These are phyloP conservation scores for Enteromius treurensis DNA, from an alignment of 2,797 vertebrate species.

Conservation along the genomic window DNA sequence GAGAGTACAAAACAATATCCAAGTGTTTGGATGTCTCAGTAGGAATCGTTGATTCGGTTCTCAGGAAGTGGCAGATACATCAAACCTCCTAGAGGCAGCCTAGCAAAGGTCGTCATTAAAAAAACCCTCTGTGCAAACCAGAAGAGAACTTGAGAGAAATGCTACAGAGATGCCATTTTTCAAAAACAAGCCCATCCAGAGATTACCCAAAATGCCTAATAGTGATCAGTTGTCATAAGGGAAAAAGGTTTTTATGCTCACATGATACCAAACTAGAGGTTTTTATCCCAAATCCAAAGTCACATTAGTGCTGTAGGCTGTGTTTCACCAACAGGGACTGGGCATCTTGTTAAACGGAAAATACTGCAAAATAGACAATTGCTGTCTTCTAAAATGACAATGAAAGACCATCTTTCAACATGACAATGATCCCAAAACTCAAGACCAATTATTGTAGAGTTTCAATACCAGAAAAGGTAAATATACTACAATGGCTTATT, in stretches of 20 bases:
- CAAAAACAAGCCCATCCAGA: constrained; percentile 7
- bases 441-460: neutral
- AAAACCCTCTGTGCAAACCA: neutral
- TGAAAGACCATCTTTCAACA: neutral
- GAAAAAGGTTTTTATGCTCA: neutral
- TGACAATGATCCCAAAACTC: neutral
- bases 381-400: neutral
- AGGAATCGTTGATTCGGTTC: constrained; percentile 28
- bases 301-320: neutral
- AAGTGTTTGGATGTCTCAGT: constrained; percentile 35
- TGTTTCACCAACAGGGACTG: constrained; percentile 6
- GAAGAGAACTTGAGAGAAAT: constrained; percentile 5
- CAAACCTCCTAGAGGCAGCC: constrained; percentile 27
- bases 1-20: constrained; percentile 25
- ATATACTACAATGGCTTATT: neutral
- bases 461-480: neutral
- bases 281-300: neutral
- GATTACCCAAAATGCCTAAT: constrained; percentile 4
- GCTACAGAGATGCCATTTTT: constrained; percentile 3
- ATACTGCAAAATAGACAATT: neutral
- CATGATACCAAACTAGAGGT: neutral
- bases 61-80: constrained; percentile 15
- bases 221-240: neutral
- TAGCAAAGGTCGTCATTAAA: constrained; percentile 31
- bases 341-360: constrained; percentile 12